Base-by-base conservation (phyloP, 2,797 vertebrate species). In the Pseudochirops corinnae region DNA sequence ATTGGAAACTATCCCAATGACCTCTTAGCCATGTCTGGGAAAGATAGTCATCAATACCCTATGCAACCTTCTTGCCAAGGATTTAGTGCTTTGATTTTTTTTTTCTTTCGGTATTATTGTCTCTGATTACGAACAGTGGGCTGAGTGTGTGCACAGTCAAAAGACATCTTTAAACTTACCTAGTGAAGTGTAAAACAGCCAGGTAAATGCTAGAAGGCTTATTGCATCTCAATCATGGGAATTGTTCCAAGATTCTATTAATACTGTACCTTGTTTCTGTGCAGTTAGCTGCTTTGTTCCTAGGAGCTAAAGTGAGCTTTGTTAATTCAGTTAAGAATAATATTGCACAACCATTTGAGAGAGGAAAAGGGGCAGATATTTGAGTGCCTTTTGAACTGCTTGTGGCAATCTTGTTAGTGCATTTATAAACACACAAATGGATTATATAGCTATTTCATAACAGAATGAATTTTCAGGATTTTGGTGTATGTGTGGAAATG, bases 311-410 rank as follows among this genome's bases (percentile, higher is more conserved):
- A 3, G 28, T 57, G 33, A 57, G 31, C 91, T 95, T 91, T 92
- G 55, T 90, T 87, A 74, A 31, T 87, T 87, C 67, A 12, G 62
- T 56, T 93, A 74, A 50, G 67, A 87, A 93, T 87, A 82, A 87
- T 31, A 46, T 93, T 87, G 24, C 14, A 21, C 3, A 56, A 90
- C 14, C 16, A 55, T 50, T 90, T 50, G 82, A 39, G 56, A 93
- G 29, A 57, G 91, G 50, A 58, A 91, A 82, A 57, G 16, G 46
- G 82, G 46, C 46, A 46, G 10, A 24, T 11, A 50, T 55, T 50
- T 87, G 39, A 87, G 10, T 50, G 24, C 31, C 26, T 21, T 50
- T 50, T 50, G 21, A 90, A 46, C 13, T 29, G 55, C 16, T 87
- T 18, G 39, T 46, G 21, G 55, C n/a, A 56, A 39, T 87, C 39